Base-by-base conservation (phyloP, 2,113 vertebrate genomes). In the Speoplatyrhinus poulsoni region DNA sequence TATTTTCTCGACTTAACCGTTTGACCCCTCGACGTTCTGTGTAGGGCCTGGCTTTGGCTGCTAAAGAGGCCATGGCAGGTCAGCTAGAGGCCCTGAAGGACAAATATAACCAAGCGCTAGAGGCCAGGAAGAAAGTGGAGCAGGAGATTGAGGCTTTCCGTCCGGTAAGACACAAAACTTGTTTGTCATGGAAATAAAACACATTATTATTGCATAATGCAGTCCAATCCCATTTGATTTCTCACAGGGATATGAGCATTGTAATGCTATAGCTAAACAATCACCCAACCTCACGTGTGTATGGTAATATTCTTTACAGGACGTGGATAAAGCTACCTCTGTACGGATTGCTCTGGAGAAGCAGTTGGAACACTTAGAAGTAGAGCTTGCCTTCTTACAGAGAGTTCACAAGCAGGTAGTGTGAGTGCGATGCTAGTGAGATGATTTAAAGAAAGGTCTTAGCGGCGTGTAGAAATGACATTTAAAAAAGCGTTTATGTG, bases 321-420 rank as follows among this genome's bases (percentile, higher is more conserved):
- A 93, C 57, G 76, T 89, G 10, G 89, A 82, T n/a, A 87, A 79
- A 2, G 69, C 91, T 12, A 93, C 92, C 2, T 72, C n/a, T 0
- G 69, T 78, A 50, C 79, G 82, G 12, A 85, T 94, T 36, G 82
- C 77, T 9, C 88, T 90, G 80, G 87, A 92, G 77, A 90, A 87
- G 46, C 91, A 89, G 16, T 77, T 89, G 60, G 87, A 93, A 41
- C 92, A 88, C 73, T 82, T 93, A 67, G 90, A 93, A 67, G 70
- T 75, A 17, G 84, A 90, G 85, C 79, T 92, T 60, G 71, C 79
- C 64, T 94, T 94, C 76, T 80, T 91, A 12, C 84, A 86, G 72
- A 90, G 87, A 77, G 90, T 93, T 81, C 91, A 94, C 50, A 91
- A 89, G 71, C 89, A 94, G 92, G 93, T 94, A 82, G 75, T 19